A percentile compares a stretch with the other conserved stretches of the same genome.
Evolutionary conservation across 2,797 vertebrate species (phyloP).

Genomic region (Morelia viridis): DNA sequence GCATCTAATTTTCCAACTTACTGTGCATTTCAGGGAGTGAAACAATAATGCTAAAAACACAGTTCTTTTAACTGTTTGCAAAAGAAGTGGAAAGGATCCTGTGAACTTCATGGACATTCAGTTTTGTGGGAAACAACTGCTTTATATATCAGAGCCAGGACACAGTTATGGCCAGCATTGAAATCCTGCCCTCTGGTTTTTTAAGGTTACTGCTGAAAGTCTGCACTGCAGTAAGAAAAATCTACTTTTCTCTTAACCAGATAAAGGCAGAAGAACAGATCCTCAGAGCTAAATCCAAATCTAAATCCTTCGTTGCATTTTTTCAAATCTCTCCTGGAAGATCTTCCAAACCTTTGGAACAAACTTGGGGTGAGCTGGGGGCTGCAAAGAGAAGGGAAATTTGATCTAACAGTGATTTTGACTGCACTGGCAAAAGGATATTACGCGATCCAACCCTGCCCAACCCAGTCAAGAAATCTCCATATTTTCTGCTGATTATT

Average conservation of each 20-base stretch:
- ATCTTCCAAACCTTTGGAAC: neutral
- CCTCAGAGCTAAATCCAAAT: neutral
- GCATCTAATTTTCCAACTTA: conserved; percentile 27
- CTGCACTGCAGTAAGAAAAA: neutral
- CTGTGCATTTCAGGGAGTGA: conserved; percentile 18
- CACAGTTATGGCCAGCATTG: neutral
- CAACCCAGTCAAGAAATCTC: no score
- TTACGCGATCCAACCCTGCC: neutral
- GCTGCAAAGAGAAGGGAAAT: neutral
- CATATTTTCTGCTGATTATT: neutral
- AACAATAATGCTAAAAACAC: neutral
- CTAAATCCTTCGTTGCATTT: neutral
- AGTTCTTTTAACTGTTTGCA: conserved; percentile 4
- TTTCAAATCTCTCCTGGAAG: neutral
- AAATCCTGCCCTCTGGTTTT: neutral
- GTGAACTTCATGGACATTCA: neutral
- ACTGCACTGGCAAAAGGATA: neutral
- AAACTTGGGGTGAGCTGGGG: neutral
- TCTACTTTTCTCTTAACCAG: neutral
- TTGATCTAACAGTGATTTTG: neutral
- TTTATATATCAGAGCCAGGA: neutral
- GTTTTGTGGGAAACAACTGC: no score
- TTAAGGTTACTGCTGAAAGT: neutral
- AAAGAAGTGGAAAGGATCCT: neutral
- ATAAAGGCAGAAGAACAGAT: neutral